Evolutionary conservation across 2,888 invertebrate species (phyloP), one percentile per base, ranked within the genome.

Genomic region (Stenichneumon culpator): DNA sequence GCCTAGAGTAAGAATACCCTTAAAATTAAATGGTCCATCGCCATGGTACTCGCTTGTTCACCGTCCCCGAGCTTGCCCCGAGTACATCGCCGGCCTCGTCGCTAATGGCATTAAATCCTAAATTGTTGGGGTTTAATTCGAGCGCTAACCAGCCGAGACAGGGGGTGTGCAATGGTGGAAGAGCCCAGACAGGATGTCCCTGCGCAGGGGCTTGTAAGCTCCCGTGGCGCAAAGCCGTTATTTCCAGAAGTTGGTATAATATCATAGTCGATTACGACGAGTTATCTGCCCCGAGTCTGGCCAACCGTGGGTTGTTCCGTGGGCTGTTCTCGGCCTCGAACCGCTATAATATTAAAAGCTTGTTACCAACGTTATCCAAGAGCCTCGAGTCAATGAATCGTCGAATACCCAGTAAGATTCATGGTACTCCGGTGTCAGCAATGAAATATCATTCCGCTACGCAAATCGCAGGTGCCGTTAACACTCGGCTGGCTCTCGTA

Each of bases 91-190:
- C 54, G 67, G 67, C 47, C 50, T 77, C 19, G 52, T 82, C 68
- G 68, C 85, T 86, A 86, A 86, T 86, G 85, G 79, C 82, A 86
- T 83, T 86, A 86, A 86, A 86, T 83, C 72, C 85, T 63, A 77
- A 82, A 86, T 86, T 83, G 79, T 72, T 80, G 73, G 63, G 79
- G 75, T 83, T 86, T 80, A 86, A 86, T 86, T 86, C 82, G 85
- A 80, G 85, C 77, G 75, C 73, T 83, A 86, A 86, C 79, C 85
- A 63, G 54, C 72, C 74, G 70, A 67, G 75, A 82, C 82, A 74
- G 70, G 63, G 65, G 74, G 44, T 9, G 44, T 3, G 44, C 85
- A 80, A 80, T 77, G 77, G 63, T 47, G 69, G 72, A 50, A 68
- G 70, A 54, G 67, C 22, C 28, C 32, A 52, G 54, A 25, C 75